phyloP scores from a whole-genome alignment of 2,113 vertebrate species.

The Ellobius talpinus region DNA sequence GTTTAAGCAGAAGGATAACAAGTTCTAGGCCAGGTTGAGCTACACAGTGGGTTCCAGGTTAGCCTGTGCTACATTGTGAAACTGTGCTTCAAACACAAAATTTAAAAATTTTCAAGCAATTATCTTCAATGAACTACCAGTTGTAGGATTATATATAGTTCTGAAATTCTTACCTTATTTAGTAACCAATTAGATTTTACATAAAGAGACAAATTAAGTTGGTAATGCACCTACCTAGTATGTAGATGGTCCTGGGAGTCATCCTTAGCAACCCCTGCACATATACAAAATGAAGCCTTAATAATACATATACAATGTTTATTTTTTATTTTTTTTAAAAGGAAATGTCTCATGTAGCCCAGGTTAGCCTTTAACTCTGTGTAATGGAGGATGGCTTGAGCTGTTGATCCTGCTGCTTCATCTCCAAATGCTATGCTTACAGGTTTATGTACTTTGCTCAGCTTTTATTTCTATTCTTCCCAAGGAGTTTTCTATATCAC shows the following conservation, averaged over 20 bases:
- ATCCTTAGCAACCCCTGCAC: neutral
- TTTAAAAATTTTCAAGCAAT: neutral
- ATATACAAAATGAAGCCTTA: neutral
- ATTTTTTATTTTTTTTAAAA: neutral
- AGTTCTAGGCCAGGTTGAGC: neutral
- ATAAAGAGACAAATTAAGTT: neutral
- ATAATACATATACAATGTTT: neutral
- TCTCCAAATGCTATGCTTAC: neutral
- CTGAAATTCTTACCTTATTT: neutral
- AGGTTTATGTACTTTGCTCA: neutral
- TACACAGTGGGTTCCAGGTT: neutral
- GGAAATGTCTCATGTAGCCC: neutral
- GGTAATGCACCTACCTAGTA: neutral
- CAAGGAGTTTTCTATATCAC: neutral
- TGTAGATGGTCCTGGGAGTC: neutral
- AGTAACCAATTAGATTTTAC: neutral
- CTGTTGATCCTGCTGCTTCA: neutral
- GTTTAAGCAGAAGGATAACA: neutral
- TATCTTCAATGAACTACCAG: constrained; percentile 4
- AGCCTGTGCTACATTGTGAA: neutral
- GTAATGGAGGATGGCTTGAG: neutral
- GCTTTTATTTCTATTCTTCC: neutral
- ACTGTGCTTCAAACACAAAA: neutral
- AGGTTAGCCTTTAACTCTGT: neutral
- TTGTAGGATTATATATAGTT: neutral